Evolutionary conservation across 2,888 invertebrate genomes (phyloP), one percentile per base, ranked within the genome.

Genomic region (Pecten maximus): DNA sequence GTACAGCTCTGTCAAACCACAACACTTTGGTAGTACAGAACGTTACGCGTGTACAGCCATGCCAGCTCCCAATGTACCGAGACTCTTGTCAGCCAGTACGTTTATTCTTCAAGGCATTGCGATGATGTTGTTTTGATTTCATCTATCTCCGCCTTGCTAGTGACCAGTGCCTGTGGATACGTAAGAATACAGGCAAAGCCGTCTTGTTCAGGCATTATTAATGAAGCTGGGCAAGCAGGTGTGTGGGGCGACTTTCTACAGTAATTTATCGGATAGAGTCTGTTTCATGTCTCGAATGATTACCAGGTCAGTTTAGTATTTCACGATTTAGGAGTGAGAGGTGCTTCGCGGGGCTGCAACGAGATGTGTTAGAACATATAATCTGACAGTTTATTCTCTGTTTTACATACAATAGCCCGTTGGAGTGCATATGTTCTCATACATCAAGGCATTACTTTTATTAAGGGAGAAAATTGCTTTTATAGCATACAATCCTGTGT

Each of bases 381-480:
- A 35, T 74, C 28, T 74, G 35, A 23, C 74, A 74, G 28, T 74
- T 74, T 35, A 35, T 74, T 35, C 74, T 74, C 10, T 60, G 60
- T 74, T 35, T 74, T 74, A 35, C 74, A 74, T 35, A 74, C 74
- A 74, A 74, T 74, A 74, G 74, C 28, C 74, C 15, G 35, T 74
- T 74, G 6, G 23, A 35, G 74, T 74, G 35, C 35, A 74, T 35
- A 35, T 74, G 74, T 74, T 74, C 35, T 74, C 19, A 35, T 74
- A 74, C 74, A 74, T 74, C 74, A 35, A 74, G 74, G 74, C 35
- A 74, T 74, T 35, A 35, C 74, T 74, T 74, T 74, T 74, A 74
- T 74, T 74, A 74, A 74, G 74, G 74, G 35, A 16, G 74, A 74
- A 74, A 74, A 74, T 74, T 74, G 74, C 28, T 74, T 74, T 74